Evolutionary conservation across 2,113 vertebrate genomes (phyloP).

Genomic region (Pao palembangensis): DNA sequence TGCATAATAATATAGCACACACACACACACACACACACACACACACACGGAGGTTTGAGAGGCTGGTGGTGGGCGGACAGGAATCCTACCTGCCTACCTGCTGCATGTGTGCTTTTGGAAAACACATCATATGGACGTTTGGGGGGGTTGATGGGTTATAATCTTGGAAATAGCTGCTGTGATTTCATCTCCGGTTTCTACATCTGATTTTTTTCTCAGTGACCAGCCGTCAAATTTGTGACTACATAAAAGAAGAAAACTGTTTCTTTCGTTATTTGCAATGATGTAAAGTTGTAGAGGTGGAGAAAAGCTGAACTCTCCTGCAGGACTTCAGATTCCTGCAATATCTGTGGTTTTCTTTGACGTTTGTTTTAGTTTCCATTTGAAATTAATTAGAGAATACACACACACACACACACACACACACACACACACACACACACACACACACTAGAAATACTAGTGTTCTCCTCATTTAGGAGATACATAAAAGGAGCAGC

Average conservation of each 20-base stretch:
- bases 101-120: constrained; percentile 45
- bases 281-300: background rate
- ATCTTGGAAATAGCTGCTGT: background rate
- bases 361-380: constrained; percentile 60
- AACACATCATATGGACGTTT: constrained; percentile 43
- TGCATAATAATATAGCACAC: constrained; percentile 39
- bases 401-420: constrained; percentile 20
- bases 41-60: constrained; percentile 36
- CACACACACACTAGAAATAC: constrained; percentile 30
- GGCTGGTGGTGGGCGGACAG: constrained; percentile 55
- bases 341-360: constrained; percentile 34
- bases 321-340: constrained; percentile 20
- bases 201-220: background rate
- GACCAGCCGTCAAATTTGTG: background rate
- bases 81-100: constrained; percentile 64
- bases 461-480: constrained; percentile 52
- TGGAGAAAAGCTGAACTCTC: background rate
- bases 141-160: background rate
- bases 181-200: background rate
- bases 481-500: constrained; percentile 40
- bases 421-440: constrained; percentile 25
- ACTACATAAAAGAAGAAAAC: background rate
- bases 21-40: constrained; percentile 11
- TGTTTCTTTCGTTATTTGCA: too few species aligned
- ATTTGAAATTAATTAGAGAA: constrained; percentile 65